phyloP scores from a whole-genome alignment of 2,797 vertebrate species.

The Salmo trutta region DNA sequence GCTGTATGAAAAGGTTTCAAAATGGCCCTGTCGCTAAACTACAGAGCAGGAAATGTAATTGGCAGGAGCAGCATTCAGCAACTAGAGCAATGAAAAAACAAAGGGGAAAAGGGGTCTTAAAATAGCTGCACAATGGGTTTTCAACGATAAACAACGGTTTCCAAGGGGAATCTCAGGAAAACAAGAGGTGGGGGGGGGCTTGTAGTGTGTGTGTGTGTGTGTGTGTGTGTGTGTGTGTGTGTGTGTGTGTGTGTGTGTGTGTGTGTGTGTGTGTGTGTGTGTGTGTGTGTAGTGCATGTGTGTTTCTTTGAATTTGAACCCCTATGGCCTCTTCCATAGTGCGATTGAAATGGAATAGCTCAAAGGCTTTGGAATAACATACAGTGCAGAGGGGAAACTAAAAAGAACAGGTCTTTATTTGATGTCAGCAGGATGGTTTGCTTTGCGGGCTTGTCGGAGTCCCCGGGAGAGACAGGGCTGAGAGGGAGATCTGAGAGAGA shows the following conservation, averaged over 20 bases:
- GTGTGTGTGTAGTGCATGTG: not conserved
- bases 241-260: not conserved
- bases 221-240: not conserved
- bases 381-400: not conserved
- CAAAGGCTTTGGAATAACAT: slow-evolving; percentile 28
- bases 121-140: slow-evolving; percentile 39
- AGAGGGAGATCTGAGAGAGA: slow-evolving; percentile 16
- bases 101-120: slow-evolving; percentile 32
- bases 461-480: not conserved
- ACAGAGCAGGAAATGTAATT: slow-evolving; percentile 14
- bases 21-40: slow-evolving; percentile 17
- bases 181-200: slow-evolving; percentile 17
- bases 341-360: slow-evolving; percentile 38
- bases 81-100: slow-evolving; percentile 23
- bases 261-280: not conserved
- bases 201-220: not conserved
- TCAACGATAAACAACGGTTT: slow-evolving; percentile 27
- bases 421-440: slow-evolving; percentile 1
- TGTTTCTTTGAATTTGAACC: slow-evolving; percentile 44
- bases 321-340: slow-evolving; percentile 33
- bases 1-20: slow-evolving; percentile 5
- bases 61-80: slow-evolving; percentile 16
- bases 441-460: not conserved
- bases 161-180: no score
- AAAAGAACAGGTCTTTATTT: not conserved